A percentile compares a stretch with the other conserved stretches of the same genome.
Conservation (phyloP, 2,888 invertebrate species). For the Parnassius smintheus region DNA sequence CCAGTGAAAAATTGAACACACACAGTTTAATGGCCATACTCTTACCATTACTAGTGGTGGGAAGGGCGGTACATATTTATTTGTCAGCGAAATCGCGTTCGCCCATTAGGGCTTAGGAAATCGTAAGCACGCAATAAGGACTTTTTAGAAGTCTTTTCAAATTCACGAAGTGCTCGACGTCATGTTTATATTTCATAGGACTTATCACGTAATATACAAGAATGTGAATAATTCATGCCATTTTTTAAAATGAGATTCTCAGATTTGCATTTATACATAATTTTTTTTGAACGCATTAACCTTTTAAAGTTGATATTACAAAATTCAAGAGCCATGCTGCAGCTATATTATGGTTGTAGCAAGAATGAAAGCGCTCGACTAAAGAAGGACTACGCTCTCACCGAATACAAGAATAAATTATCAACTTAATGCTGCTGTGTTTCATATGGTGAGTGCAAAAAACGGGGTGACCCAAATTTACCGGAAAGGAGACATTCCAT, state of each 20-base stretch:
- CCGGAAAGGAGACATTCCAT: too few relatives aligned
- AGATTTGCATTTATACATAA: constrained; percentile 5
- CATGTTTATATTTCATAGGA: constrained; percentile 53
- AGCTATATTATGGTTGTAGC: too few relatives aligned
- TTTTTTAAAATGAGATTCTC: constrained; percentile 19
- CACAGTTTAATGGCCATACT: constrained; percentile 39
- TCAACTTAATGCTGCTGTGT: too few relatives aligned
- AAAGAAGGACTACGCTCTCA: too few relatives aligned
- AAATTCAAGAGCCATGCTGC: too few relatives aligned
- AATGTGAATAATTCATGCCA: constrained; percentile 24
- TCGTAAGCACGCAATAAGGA: constrained; percentile 70
- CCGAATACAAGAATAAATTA: too few relatives aligned
- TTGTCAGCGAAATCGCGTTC: constrained; percentile 72
- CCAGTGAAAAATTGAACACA: too few relatives aligned
- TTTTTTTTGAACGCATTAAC: too few relatives aligned
- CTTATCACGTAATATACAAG: constrained; percentile 38
- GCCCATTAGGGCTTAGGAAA: constrained; percentile 64
- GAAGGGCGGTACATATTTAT: constrained; percentile 69
- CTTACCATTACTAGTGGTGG: constrained; percentile 58
- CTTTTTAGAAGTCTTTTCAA: constrained; percentile 53
- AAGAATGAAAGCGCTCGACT: too few relatives aligned
- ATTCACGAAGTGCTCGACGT: constrained; percentile 44
- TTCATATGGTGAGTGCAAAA: too few relatives aligned
- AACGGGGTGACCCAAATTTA: too few relatives aligned
- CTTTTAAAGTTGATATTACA: too few relatives aligned